Evolutionary conservation across 2,797 vertebrate species (phyloP).

Genomic region (Fundulus diaphanus): DNA sequence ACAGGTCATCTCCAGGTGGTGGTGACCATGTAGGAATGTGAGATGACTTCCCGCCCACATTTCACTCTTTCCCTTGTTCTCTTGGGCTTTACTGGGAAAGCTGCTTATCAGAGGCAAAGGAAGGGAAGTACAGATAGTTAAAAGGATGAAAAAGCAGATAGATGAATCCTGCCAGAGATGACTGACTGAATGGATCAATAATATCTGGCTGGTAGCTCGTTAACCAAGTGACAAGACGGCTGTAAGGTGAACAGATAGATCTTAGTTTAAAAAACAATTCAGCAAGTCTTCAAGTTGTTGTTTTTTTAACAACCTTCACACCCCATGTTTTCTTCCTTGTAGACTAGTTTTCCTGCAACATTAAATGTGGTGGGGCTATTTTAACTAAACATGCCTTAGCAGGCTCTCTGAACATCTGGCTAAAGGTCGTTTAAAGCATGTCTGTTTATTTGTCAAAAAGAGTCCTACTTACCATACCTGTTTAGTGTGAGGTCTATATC

Average conservation of each 20-base stretch:
- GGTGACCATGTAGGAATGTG: constrained; percentile 67
- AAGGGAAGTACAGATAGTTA: constrained; percentile 68
- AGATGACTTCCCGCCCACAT: constrained; percentile 42
- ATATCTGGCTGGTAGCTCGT: constrained; percentile 43
- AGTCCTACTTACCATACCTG: too few relatives aligned
- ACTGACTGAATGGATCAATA: constrained; percentile 69
- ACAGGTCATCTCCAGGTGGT: constrained; percentile 66
- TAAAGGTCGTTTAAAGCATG: too few relatives aligned
- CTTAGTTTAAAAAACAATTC: constrained; percentile 10
- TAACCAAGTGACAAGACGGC: constrained; percentile 41
- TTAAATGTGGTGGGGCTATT: background rate
- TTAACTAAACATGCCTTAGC: background rate
- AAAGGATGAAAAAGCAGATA: constrained; percentile 70
- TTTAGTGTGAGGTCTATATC: too few relatives aligned
- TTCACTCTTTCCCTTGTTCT: constrained; percentile 46
- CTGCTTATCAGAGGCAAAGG: constrained; percentile 72
- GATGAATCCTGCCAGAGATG: constrained; percentile 76
- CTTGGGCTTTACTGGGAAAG: constrained; percentile 72
- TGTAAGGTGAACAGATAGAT: constrained; percentile 33
- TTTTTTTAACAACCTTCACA: background rate
- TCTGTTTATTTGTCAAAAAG: too few relatives aligned
- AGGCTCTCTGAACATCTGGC: background rate
- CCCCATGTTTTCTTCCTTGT: background rate
- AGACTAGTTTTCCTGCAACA: background rate
- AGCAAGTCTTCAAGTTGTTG: constrained; percentile 14